Evolutionary conservation across 2,888 invertebrate species (phyloP).

Genomic region (Adelphocoris suturalis): DNA sequence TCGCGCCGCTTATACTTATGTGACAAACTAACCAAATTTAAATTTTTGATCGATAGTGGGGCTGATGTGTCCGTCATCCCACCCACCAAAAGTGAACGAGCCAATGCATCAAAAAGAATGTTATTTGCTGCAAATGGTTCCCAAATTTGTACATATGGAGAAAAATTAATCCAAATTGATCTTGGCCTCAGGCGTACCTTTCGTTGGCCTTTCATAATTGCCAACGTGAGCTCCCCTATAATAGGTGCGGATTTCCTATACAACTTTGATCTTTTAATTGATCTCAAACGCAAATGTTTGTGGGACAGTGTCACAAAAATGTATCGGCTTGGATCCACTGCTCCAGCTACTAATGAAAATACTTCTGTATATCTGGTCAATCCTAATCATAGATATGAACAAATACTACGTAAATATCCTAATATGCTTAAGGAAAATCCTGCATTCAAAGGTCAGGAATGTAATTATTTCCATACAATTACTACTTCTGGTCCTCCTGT

Average conservation of each 20-base stretch:
- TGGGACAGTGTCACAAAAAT: constrained; percentile 33
- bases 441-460: neutral
- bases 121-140: constrained; percentile 56
- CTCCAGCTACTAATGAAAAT: neutral
- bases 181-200: constrained; percentile 51
- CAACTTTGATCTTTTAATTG: constrained; percentile 64
- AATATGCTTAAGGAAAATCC: constrained; percentile 50
- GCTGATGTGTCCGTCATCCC: constrained; percentile 68
- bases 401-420: constrained; percentile 54
- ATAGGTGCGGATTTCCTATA: neutral
- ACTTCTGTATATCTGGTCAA: constrained; percentile 27
- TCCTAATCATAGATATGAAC: constrained; percentile 27
- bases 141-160: constrained; percentile 24
- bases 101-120: neutral
- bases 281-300: constrained; percentile 51
- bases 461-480: constrained; percentile 32
- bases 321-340: neutral
- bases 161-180: neutral
- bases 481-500: constrained; percentile 76
- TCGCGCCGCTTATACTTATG: neutral
- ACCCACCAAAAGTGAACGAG: neutral
- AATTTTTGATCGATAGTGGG: constrained; percentile 72
- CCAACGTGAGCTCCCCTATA: neutral
- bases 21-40: neutral
- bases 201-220: constrained; percentile 56